Evolutionary conservation across 2,888 invertebrate genomes (phyloP), one percentile per base, ranked within the genome.

Genomic region (Nephrotoma guestfalica): DNA sequence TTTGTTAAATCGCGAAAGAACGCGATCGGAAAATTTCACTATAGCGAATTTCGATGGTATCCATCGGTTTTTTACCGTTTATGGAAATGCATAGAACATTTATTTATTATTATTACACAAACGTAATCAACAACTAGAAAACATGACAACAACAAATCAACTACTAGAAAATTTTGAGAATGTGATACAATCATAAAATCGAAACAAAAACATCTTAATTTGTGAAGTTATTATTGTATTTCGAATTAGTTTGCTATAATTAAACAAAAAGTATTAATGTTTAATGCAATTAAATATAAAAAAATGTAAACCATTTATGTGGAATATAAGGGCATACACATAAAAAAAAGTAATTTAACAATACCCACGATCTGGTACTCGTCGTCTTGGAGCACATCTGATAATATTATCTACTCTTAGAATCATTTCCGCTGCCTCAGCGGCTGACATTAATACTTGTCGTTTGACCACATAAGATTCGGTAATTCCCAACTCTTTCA

Each of bases 371-470:
- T 99, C 99, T 87, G 96, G 96, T 0, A 94, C 95, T 88, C 99
- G 95, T 89, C 94, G 95, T 88, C 98, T 94, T 7, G 98, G 98
- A 43, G 98, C 97, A 9, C 98, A 94, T 91, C 95, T 97, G 88
- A 99, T 95, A 88, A 99, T 99, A 92, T 98, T 96, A 92, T 99
- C 99, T 0, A 99, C 99, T 87, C 99, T 95, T 30, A 99, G 93
- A 89, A 99, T 99, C 97, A 99, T 98, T 92, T 99, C 99, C 0
- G 99, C 99, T 0, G 99, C 99, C 92, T 99, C 99, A 0, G 97
- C 92, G 0, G 99, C 99, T 6, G 98, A 98, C 87, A 98, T 90
- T 86, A 99, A 92, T 86, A 99, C 98, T 92, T 99, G 99, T 45
- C 97, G 94, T 92, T 99, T 99, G 6, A 99, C 99, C 43, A 97